Evolutionary conservation across 2,797 vertebrate species (phyloP), one percentile per base, ranked within the genome.

Genomic region (Leuciscus waleckii): DNA sequence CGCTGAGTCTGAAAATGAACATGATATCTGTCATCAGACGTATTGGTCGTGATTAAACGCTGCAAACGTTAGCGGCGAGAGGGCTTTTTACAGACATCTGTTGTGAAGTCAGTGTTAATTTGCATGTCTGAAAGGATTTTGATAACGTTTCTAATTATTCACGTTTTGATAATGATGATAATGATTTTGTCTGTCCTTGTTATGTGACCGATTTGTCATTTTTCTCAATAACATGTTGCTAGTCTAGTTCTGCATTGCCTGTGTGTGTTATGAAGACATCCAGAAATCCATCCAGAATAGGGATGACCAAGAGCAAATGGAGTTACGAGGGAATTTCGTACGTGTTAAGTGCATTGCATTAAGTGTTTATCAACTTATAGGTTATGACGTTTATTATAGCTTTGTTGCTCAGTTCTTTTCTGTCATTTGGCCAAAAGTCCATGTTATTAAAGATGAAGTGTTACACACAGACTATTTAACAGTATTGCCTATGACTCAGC

Each of bases 101-200:
- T 49, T 79, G 26, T 81, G 56, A 54, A 82, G 51, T 37, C 70
- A 8, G 70, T 41, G 32, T 87, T 80, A 80, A 86, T 85, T 88
- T 71, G 68, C 49, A 35, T 73, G 56, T 68, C 82, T 82, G 49
- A 84, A 70, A 68, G 39, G n/a, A 43, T 58, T 77, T 51, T 26
- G 63, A 85, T 58, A 32, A 49, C 17, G 37, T 21, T 67, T 81
- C 71, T 85, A 70, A 74, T 54, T 74, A 39, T 16, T 85, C 85
- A 88, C 1, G 10, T 19, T 43, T 69, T 81, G 58, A 68, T 46
- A 46, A 79, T 63, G 26, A 63, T 16, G 26, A 23, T 54, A 67
- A 86, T 37, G 65, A 63, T 61, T 71, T 61, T 32, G 32, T 61
- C 70, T 65, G 14, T 78, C n/a, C 37, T 23, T 16, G 37, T 74